A percentile compares a stretch with the other conserved stretches of the same genome.
These are phyloP conservation scores for Nesidiocoris tenuis DNA, from an alignment of 2,888 invertebrate genomes.

Conservation along the genomic window DNA sequence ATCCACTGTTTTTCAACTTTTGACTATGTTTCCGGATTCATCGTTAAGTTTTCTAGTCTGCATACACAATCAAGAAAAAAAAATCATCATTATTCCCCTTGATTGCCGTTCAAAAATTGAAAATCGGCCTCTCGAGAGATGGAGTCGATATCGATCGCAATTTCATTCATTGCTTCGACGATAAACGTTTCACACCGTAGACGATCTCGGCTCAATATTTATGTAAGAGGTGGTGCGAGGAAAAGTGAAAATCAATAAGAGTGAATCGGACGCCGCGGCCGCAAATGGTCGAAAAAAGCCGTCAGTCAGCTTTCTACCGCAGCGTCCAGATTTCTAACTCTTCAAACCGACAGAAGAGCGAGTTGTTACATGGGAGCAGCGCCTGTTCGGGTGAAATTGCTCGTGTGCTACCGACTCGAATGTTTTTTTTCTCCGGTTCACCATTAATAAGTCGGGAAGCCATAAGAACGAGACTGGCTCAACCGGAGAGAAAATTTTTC, in stretches of 20 bases:
- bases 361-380: neutral
- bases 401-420: neutral
- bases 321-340: neutral
- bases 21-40: no score
- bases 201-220: neutral
- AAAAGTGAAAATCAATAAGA: constrained; percentile 5
- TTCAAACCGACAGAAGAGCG: neutral
- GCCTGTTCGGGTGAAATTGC: neutral
- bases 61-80: no score
- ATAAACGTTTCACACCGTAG: neutral
- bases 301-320: constrained; percentile 34
- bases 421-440: no score
- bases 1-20: no score
- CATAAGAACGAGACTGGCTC: no score
- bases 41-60: no score
- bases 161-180: neutral
- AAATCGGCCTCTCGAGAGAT: no score
- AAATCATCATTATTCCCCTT: no score
- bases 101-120: no score
- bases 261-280: constrained; percentile 1
- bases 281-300: constrained; percentile 22
- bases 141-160: neutral
- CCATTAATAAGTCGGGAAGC: no score
- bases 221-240: neutral
- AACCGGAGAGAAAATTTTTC: no score